A percentile compares a stretch with the other conserved stretches of the same genome.
Evolutionary conservation across 2,888 invertebrate genomes (phyloP).

Genomic region (Hartigia nigra): DNA sequence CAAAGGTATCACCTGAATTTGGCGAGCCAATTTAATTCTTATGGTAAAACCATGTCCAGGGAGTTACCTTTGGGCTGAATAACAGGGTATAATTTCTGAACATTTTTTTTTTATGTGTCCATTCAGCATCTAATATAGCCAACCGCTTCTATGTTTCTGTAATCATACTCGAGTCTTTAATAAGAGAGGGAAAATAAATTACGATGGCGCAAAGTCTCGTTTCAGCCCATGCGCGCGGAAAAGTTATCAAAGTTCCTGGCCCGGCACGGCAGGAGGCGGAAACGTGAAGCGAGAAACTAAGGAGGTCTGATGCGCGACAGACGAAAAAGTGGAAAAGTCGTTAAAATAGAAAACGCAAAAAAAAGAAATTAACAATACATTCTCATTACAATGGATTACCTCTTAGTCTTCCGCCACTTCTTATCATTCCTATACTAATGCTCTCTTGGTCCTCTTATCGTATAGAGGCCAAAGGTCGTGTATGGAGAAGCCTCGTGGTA

Average conservation of each 20-base stretch:
- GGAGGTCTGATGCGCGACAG: not conserved
- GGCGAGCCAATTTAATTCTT: no score
- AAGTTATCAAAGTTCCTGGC: constrained; percentile 4
- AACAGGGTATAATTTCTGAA: no score
- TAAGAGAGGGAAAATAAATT: constrained; percentile 20
- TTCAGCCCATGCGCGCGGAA: not conserved
- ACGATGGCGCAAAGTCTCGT: constrained; percentile 18
- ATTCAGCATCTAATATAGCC: not conserved
- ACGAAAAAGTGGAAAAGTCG: not conserved
- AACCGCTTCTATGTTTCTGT: not conserved
- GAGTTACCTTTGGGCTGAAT: no score
- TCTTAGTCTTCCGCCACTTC: not conserved
- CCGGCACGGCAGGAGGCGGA: not conserved
- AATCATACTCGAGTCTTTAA: constrained; percentile 13
- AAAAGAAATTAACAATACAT: constrained; percentile 19
- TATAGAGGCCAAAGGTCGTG: not conserved
- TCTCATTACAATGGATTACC: constrained; percentile 8
- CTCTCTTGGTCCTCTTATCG: not conserved
- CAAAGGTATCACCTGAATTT: no score
- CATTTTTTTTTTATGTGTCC: not conserved
- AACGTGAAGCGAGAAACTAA: not conserved
- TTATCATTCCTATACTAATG: not conserved
- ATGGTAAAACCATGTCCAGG: no score
- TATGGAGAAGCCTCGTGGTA: constrained; percentile 14
- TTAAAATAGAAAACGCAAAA: not conserved